phyloP scores from a whole-genome alignment of 2,888 invertebrate species.

The Corbicula japonica region DNA sequence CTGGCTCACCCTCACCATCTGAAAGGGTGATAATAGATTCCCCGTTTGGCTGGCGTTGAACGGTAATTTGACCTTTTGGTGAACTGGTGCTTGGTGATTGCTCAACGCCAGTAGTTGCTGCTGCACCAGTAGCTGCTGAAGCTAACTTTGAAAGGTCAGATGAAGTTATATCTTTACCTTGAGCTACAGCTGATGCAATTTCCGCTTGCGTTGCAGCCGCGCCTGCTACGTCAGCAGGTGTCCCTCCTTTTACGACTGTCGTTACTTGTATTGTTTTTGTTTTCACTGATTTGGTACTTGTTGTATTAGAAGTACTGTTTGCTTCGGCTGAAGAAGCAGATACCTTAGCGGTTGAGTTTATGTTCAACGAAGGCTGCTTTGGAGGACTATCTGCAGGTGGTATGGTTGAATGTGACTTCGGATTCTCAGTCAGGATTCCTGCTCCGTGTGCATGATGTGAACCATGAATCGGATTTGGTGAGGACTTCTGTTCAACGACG shows the following conservation, averaged over 20 bases:
- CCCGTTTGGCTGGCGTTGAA: conserved; percentile 55
- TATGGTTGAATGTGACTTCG: background rate
- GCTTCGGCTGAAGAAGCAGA: conserved; percentile 31
- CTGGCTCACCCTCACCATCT: conserved; percentile 61
- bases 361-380: background rate
- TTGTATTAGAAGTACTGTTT: conserved; percentile 41
- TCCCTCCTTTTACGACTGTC: conserved; percentile 51
- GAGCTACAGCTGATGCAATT: conserved; percentile 56
- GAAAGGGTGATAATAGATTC: conserved; percentile 58
- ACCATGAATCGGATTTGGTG: too few species aligned
- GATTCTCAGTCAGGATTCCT: too few species aligned
- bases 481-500: too few species aligned
- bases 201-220: conserved; percentile 50
- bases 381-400: background rate
- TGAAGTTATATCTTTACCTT: conserved; percentile 53
- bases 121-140: background rate
- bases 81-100: background rate
- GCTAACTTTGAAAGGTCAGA: conserved; percentile 20
- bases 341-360: conserved; percentile 16
- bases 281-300: conserved; percentile 56
- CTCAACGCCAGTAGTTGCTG: background rate
- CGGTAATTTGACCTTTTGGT: conserved; percentile 57
- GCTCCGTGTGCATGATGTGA: too few species aligned
- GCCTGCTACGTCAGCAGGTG: conserved; percentile 45
- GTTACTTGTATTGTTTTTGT: conserved; percentile 57